These are phyloP conservation scores for Chamaea fasciata DNA, from an alignment of 2,113 vertebrate species.

Conservation along the genomic window DNA sequence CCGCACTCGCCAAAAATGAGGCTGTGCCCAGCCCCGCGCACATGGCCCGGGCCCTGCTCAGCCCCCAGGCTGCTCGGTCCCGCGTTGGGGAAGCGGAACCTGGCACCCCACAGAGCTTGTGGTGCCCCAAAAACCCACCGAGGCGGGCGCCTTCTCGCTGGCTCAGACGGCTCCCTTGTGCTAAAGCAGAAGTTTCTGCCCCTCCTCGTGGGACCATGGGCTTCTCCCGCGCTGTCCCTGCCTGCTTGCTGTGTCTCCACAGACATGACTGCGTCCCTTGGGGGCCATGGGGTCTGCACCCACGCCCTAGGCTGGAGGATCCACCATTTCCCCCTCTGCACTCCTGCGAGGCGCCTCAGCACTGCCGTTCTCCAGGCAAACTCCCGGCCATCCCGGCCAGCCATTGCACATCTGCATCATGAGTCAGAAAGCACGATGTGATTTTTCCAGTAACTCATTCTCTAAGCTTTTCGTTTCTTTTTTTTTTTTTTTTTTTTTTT, in stretches of 20 bases:
- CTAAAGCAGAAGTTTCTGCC: background rate
- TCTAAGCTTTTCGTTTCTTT: background rate
- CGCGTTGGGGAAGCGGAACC: rapidly evolving
- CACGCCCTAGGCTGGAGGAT: background rate
- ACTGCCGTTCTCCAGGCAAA: background rate
- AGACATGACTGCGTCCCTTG: no score
- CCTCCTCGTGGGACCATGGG: background rate
- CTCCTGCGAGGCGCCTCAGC: rapidly evolving
- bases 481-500: background rate
- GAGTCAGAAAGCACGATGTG: background rate
- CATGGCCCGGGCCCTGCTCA: background rate
- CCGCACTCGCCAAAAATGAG: rapidly evolving
- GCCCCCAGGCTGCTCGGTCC: background rate
- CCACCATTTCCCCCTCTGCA: background rate
- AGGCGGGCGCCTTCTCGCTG: rapidly evolving
- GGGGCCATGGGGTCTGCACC: background rate
- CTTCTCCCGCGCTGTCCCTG: background rate
- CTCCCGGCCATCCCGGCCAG: rapidly evolving
- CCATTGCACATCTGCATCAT: background rate
- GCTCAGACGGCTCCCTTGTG: rapidly evolving
- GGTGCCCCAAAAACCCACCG: background rate
- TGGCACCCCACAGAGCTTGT: rapidly evolving
- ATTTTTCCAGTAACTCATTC: constrained; percentile 44
- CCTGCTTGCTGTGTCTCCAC: background rate
- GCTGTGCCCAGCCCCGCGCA: background rate